Conservation (phyloP, 2,797 vertebrate species). For the Fistularia tabacaria region DNA sequence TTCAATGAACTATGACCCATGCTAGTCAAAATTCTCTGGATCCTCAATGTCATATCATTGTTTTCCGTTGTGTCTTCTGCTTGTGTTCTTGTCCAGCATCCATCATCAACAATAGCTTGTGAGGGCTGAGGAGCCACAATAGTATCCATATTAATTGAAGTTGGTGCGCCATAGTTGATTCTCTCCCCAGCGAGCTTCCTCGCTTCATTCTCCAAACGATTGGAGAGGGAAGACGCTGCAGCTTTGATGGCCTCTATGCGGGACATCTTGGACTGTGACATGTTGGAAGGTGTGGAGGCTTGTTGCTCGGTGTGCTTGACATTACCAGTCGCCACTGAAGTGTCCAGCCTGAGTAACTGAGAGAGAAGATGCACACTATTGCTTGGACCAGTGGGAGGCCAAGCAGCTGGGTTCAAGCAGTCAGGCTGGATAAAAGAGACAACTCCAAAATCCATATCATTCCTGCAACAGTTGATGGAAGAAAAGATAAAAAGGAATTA, state of each 20-base stretch:
- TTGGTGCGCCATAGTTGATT: constrained; percentile 74
- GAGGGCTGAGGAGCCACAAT: constrained; percentile 38
- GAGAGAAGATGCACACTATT: constrained; percentile 71
- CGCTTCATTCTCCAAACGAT: constrained; percentile 89
- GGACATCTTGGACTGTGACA: constrained; percentile 75
- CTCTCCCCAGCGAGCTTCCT: constrained; percentile 83
- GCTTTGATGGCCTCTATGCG: constrained; percentile 92
- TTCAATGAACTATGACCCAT: constrained; percentile 77
- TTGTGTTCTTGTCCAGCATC: constrained; percentile 67
- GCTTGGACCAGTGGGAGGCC: constrained; percentile 33
- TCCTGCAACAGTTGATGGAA: constrained; percentile 62
- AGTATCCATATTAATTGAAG: constrained; percentile 66
- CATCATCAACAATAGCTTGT: constrained; percentile 48
- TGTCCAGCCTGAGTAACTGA: constrained; percentile 79
- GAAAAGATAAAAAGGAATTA: not conserved
- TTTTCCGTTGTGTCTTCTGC: constrained; percentile 28
- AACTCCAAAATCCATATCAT: constrained; percentile 71
- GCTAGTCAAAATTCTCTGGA: constrained; percentile 78
- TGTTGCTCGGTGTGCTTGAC: constrained; percentile 21
- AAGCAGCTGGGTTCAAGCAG: constrained; percentile 63
- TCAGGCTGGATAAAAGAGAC: constrained; percentile 74
- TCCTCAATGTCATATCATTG: constrained; percentile 68
- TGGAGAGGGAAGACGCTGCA: constrained; percentile 90
- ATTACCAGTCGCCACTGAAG: constrained; percentile 51
- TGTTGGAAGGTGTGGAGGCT: constrained; percentile 56